Conservation (phyloP, 2,113 vertebrate genomes). For the Mormoops blainvillei region DNA sequence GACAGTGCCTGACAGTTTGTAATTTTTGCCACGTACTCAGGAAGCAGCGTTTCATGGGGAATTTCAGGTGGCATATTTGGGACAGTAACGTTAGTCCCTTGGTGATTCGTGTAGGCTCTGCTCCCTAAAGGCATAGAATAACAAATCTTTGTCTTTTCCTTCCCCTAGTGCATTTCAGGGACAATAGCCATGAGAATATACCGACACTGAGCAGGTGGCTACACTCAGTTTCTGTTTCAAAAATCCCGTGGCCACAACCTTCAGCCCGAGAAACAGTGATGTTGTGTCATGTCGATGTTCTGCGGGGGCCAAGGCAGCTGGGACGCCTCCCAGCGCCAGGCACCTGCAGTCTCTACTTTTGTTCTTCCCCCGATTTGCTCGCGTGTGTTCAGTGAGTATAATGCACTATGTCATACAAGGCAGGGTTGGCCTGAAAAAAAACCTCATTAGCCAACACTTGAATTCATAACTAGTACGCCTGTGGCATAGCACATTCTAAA, state of each 20-base stretch:
- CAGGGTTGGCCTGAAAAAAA: not conserved
- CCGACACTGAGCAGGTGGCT: not conserved
- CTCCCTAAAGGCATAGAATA: not conserved
- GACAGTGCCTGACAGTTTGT: not conserved
- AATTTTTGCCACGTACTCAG: not conserved
- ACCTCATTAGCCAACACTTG: not conserved
- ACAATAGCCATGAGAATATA: not conserved
- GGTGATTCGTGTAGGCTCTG: not conserved
- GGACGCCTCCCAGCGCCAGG: not conserved
- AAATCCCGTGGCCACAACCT: not conserved
- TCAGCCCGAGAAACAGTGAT: not conserved
- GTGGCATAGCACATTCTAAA: not conserved
- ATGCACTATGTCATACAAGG: not conserved
- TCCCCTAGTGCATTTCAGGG: not conserved
- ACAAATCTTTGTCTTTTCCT: not conserved
- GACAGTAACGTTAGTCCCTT: not conserved
- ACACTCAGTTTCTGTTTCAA: not conserved
- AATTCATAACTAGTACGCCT: not conserved
- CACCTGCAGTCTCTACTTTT: not conserved
- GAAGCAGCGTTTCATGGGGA: not conserved
- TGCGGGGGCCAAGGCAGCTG: not conserved
- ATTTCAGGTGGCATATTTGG: not conserved
- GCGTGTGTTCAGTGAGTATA: not conserved
- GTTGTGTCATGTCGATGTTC: not conserved
- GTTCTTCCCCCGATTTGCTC: not conserved